Evolutionary conservation across 1,140 invertebrate genomes (phyloP), one percentile per base, ranked within the genome.

Genomic region (Aphidius ervi): DNA sequence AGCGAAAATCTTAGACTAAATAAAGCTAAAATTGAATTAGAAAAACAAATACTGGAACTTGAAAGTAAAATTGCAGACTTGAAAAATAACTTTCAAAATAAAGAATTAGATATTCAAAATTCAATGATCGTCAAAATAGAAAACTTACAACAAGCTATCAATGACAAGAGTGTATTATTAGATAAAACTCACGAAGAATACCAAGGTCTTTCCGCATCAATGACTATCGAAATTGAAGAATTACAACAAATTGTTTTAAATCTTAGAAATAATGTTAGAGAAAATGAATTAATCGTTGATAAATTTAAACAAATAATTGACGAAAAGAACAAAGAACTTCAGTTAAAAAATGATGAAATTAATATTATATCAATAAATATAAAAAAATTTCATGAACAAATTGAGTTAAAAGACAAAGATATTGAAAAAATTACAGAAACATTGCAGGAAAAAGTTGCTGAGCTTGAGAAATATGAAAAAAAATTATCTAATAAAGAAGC

Each of bases 11-110:
- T 76, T 70, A 62, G 68, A 57, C 67, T 81, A 46, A 72, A 74
- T 48, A 69, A 70, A 70, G 58, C 60, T 4, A 70, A 73, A 61
- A 58, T 59, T 1, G 67, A 67, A 41, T 64, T 78, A 37, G 60
- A 77, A 62, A 73, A 70, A 37, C 62, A 77, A 62, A 47, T 79
- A 31, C 71, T 78, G 39, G 78, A 81, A 40, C 80, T 81, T 56
- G 75, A 71, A n/a, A 70, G 78, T 61, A 66, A 78, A 5, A 64
- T 70, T 42, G 69, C 73, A 50, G 66, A 74, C 37, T 67, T 80
- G 10, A 79, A 78, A 81, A 81, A 37, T 80, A 84, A 63, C 71
- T 78, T 52, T 80, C 85, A 63, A 82, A 73, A 62, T 67, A 73
- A 45, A 61, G 78, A 5, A 68, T 81, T 45, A 81, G 81, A 69